phyloP scores from a whole-genome alignment of 2,113 vertebrate species.

The Nestor notabilis region DNA sequence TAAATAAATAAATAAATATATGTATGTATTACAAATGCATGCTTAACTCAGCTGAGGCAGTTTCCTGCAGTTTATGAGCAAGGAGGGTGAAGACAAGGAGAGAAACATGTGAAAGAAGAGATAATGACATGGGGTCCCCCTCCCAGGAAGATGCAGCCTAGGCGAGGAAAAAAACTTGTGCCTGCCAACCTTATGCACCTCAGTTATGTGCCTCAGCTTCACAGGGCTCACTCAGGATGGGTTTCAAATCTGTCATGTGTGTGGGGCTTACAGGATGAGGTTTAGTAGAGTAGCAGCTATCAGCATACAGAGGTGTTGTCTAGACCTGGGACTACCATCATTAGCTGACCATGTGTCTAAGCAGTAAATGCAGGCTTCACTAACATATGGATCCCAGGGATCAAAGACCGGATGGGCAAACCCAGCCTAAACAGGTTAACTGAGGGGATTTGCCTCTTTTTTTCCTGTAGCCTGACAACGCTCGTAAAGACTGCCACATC shows the following conservation, averaged over 20 bases:
- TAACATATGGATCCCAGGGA: not conserved
- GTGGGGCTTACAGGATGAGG: rapidly evolving
- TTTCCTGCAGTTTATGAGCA: not conserved
- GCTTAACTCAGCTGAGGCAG: not conserved
- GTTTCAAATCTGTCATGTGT: rapidly evolving
- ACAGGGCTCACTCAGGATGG: rapidly evolving
- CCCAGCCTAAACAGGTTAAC: not conserved
- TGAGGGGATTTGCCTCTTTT: not conserved
- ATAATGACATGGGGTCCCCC: rapidly evolving
- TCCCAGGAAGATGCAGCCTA: rapidly evolving
- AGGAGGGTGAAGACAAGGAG: not conserved
- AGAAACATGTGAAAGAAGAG: not conserved
- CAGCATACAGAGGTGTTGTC: not conserved
- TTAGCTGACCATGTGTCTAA: not conserved
- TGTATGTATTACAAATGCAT: not conserved
- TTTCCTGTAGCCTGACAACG: not conserved
- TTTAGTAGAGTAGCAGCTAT: not conserved
- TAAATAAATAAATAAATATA: not conserved
- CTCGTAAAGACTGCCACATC: not conserved
- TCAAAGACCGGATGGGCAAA: not conserved
- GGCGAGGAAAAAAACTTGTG: rapidly evolving
- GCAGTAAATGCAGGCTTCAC: not conserved
- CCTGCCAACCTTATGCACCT: not conserved
- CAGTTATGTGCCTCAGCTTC: not conserved
- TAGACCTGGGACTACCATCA: not conserved